These are phyloP conservation scores for Cabera pusaria DNA, from an alignment of 2,888 invertebrate species.

Conservation along the genomic window DNA sequence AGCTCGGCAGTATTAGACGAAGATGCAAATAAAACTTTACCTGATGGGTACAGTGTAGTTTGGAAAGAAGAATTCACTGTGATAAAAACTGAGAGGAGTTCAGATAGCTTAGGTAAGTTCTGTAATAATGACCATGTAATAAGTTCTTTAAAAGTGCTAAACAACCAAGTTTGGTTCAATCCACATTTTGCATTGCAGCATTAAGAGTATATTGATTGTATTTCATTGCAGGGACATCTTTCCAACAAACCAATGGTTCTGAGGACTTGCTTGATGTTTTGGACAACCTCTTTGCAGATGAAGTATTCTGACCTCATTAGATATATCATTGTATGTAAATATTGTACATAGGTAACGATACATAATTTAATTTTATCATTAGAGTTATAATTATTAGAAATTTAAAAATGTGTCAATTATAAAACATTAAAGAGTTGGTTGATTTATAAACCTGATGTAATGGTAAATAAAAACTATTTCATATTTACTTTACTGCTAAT, in stretches of 20 bases:
- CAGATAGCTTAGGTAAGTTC: conserved; percentile 52
- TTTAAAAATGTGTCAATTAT: too few species aligned
- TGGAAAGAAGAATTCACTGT: conserved; percentile 60
- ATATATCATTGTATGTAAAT: background rate
- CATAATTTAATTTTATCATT: too few species aligned
- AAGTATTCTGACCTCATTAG: conserved; percentile 47
- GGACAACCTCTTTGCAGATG: conserved; percentile 68
- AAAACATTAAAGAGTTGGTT: too few species aligned
- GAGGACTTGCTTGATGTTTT: conserved; percentile 59
- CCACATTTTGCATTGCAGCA: too few species aligned
- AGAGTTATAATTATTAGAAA: too few species aligned
- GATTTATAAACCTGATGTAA: too few species aligned
- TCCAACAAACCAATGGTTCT: conserved; percentile 35
- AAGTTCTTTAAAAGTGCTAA: too few species aligned
- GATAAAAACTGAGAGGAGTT: conserved; percentile 50
- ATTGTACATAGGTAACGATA: too few species aligned
- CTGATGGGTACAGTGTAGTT: conserved; percentile 53
- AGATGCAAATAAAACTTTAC: conserved; percentile 43
- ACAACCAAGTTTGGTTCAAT: too few species aligned
- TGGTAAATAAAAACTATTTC: conserved; percentile 9
- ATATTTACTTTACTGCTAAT: conserved; percentile 28
- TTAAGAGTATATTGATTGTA: too few species aligned
- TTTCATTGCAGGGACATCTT: conserved; percentile 53
- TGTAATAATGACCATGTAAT: too few species aligned
- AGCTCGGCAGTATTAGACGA: conserved; percentile 56